These are phyloP conservation scores for Cheilosia vernalis DNA, from an alignment of 2,888 invertebrate genomes.

Conservation along the genomic window DNA sequence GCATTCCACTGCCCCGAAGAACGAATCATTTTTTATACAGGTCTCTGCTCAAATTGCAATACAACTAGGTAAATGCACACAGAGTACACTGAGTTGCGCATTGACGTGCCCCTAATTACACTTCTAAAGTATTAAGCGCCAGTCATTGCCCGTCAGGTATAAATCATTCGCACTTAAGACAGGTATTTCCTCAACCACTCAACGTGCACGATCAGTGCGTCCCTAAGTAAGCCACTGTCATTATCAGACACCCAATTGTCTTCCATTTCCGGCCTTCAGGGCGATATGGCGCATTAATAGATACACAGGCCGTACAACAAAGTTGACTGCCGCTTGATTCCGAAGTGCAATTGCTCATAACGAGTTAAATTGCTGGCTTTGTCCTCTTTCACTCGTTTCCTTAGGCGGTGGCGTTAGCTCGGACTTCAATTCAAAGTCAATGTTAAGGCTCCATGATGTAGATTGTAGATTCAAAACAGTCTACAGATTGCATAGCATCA, in stretches of 20 bases:
- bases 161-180: conserved; percentile 58
- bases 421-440: conserved; percentile 46
- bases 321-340: conserved; percentile 17
- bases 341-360: conserved; percentile 38
- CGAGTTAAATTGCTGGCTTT: conserved; percentile 32
- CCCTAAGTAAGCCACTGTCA: conserved; percentile 58
- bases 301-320: conserved; percentile 36
- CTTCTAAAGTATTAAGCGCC: conserved; percentile 41
- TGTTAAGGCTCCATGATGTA: conserved; percentile 43
- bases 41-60: neutral
- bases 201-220: conserved; percentile 38
- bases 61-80: conserved; percentile 15
- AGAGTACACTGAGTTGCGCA: conserved; percentile 20
- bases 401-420: conserved; percentile 6
- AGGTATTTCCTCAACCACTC: conserved; percentile 54
- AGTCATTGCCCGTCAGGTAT: conserved; percentile 38
- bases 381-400: conserved; percentile 23
- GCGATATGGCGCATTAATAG: conserved; percentile 55
- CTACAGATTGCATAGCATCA: neutral
- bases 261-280: conserved; percentile 70
- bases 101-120: conserved; percentile 35
- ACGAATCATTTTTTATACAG: neutral
- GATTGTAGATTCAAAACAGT: conserved; percentile 13
- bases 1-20: conserved; percentile 6
- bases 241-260: conserved; percentile 73